Percentiles rank a stretch among this genome's conserved stretches.
phyloP scores from a whole-genome alignment of 1,140 invertebrate species.

The Bombus sylvicola region DNA sequence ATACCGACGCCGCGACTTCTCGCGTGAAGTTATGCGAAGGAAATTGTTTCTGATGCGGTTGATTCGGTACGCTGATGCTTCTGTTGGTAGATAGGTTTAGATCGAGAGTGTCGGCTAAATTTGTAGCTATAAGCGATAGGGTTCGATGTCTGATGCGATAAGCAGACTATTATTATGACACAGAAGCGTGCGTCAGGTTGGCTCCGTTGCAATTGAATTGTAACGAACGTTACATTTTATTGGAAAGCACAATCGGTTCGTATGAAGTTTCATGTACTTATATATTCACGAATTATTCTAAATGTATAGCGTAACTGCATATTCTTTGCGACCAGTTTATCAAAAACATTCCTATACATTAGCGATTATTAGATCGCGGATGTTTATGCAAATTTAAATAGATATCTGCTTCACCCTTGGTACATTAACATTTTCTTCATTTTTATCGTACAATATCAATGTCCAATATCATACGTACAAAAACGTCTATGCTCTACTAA shows the following conservation, averaged over 20 bases:
- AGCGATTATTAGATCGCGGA: neutral
- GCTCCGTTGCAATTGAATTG: neutral
- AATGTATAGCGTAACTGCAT: neutral
- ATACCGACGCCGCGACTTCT: neutral
- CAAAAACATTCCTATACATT: neutral
- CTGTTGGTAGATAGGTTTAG: neutral
- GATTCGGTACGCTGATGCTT: neutral
- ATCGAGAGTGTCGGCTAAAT: neutral
- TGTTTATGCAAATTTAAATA: neutral
- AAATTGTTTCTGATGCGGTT: neutral
- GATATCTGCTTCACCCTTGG: neutral
- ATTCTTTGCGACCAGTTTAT: neutral
- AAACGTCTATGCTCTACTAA: too few species aligned
- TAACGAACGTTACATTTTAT: neutral
- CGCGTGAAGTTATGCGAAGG: neutral
- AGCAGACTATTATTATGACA: neutral
- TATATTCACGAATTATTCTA: neutral
- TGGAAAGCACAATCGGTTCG: neutral
- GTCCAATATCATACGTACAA: neutral
- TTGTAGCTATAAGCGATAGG: neutral
- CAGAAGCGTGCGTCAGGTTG: neutral
- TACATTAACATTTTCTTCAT: neutral
- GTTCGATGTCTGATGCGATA: neutral
- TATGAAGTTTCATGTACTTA: neutral
- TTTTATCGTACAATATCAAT: neutral